Conservation (phyloP, 2,797 vertebrate genomes). For the Channa striata region DNA sequence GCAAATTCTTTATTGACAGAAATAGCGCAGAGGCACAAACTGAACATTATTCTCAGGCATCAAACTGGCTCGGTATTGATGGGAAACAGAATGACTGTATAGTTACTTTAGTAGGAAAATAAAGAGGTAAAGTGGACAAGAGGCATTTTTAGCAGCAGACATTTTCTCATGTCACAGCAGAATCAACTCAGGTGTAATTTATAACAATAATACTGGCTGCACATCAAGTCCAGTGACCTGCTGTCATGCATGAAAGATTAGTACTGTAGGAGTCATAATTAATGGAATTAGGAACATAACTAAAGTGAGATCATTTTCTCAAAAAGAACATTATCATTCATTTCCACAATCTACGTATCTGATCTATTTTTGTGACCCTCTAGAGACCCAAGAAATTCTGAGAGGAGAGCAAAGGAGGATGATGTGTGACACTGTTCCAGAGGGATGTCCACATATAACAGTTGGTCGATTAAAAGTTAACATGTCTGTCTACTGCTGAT, state of each 20-base stretch:
- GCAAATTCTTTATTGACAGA: slow-evolving; percentile 17
- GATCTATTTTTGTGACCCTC: too few relatives aligned
- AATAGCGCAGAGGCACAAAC: not conserved
- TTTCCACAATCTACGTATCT: too few relatives aligned
- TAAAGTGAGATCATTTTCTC: too few relatives aligned
- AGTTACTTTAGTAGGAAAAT: not conserved
- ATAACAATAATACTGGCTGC: not conserved
- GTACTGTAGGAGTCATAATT: not conserved
- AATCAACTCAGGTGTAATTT: not conserved
- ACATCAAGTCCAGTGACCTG: not conserved
- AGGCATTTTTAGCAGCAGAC: not conserved
- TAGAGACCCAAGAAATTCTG: too few relatives aligned
- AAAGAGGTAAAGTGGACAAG: not conserved
- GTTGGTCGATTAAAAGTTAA: too few relatives aligned
- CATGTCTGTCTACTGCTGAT: too few relatives aligned
- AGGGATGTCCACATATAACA: too few relatives aligned
- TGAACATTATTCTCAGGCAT: not conserved
- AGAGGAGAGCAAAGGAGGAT: too few relatives aligned
- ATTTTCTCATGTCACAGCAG: not conserved
- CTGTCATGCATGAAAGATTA: not conserved
- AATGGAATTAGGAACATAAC: not conserved
- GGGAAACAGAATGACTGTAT: not conserved
- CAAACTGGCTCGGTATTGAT: not conserved
- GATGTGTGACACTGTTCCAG: too few relatives aligned
- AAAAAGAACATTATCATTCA: too few relatives aligned